Base-by-base conservation (phyloP, 1,140 invertebrate species). In the Mercenaria mercenaria region DNA sequence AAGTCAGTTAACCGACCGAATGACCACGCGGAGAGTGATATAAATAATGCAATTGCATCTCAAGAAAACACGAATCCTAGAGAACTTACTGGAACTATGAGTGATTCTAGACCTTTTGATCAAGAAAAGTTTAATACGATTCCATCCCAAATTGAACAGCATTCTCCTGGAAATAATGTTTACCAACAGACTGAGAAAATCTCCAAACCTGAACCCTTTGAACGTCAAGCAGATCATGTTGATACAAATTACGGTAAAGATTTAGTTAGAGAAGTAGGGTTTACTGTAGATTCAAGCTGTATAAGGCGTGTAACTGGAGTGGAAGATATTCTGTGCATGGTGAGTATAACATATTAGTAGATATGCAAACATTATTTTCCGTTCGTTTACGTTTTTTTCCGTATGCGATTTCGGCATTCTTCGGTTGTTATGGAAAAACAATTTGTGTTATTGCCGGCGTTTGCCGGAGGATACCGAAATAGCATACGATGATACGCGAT, bases 251-350 rank as follows among this genome's bases (percentile, higher is more conserved):
- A 67, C 2, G 10, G 11, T 39, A 18, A 34, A 43, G 26, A n/a
- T 37, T 26, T 39, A 26, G 13, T 11, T 37, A 20, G 2, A n/a
- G 50, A 32, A 1, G 52, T 59, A 43, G 80, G 80, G 18, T 82
- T 64, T 67, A 4, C 15, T 20, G 4, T 39, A 47, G 61, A 82
- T 64, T 23, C 32, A 0, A 32, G 50, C 29, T 82, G 80, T 41
- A 2, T 11, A 41, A 64, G 23, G 3, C 18, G 61, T 11, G 1
- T 6, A 26, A 41, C 39, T 37, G 32, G 8, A 10, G 32, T 67
- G 0, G 80, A 82, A 67, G 80, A 82, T 26, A 64, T 82, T 43
- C 41, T 82, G 10, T 82, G 80, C n/a, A 59, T 82, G 80, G 80
- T 82, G 41, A 43, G 56, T 61, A 39, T 37, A 18, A 72, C 23